These are phyloP conservation scores for Plumapathes pennacea DNA, from an alignment of 92 coral and sea anemone genomes.

Conservation along the genomic window DNA sequence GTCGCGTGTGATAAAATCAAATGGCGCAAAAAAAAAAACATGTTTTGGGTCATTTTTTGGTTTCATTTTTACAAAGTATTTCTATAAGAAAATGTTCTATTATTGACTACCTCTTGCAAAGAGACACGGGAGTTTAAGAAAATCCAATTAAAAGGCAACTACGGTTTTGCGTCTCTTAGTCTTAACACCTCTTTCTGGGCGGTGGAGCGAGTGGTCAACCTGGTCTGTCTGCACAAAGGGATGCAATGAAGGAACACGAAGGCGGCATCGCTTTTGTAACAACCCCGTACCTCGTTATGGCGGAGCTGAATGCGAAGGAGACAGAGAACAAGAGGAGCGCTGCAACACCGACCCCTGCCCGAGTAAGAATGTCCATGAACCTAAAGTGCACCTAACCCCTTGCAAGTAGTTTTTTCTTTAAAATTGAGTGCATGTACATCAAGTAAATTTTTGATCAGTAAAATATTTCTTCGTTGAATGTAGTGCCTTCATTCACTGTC, in stretches of 20 bases:
- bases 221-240: constrained; percentile 61
- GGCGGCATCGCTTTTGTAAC: constrained; percentile 57
- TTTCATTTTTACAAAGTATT: not conserved
- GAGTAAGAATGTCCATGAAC: constrained; percentile 1
- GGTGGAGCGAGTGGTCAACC: constrained; percentile 53
- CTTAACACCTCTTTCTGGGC: constrained; percentile 35
- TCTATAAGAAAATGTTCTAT: too few species aligned
- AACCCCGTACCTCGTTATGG: constrained; percentile 56
- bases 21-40: not conserved
- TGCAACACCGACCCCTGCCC: constrained; percentile 62
- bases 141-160: not conserved
- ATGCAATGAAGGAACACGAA: constrained; percentile 47
- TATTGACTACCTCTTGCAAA: not conserved
- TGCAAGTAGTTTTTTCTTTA: too few species aligned
- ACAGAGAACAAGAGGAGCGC: constrained; percentile 12
- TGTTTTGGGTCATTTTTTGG: not conserved
- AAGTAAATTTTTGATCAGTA: too few species aligned
- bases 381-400: not conserved
- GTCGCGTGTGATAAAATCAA: not conserved
- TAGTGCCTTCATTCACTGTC: too few species aligned
- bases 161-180: constrained; percentile 8
- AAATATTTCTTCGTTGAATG: too few species aligned
- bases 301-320: constrained; percentile 40
- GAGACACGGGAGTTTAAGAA: not conserved
- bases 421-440: too few species aligned